A percentile compares a stretch with the other conserved stretches of the same genome.
Conservation (phyloP, 2,888 invertebrate species). For the Asteroscopus sphinx region DNA sequence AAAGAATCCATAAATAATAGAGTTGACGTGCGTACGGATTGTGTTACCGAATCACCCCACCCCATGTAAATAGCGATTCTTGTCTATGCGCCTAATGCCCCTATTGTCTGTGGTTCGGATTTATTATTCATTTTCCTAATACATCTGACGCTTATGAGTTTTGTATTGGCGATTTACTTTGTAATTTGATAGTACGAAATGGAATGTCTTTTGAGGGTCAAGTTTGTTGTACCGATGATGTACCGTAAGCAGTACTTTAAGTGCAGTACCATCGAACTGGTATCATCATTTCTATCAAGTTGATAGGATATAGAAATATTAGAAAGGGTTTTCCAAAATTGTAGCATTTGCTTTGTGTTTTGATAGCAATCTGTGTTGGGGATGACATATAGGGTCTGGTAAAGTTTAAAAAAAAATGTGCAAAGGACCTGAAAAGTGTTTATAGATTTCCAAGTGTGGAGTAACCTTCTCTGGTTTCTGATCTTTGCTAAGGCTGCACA, state of each 20-base stretch:
- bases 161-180: constrained; percentile 68
- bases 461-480: too few relatives aligned
- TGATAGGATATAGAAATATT: too few relatives aligned
- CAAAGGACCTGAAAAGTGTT: too few relatives aligned
- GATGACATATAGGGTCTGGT: too few relatives aligned
- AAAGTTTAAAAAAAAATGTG: too few relatives aligned
- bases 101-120: constrained; percentile 87
- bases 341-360: too few relatives aligned
- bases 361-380: too few relatives aligned
- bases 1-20: constrained; percentile 90
- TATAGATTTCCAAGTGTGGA: too few relatives aligned
- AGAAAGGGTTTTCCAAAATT: too few relatives aligned
- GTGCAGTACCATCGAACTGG: neutral
- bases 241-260: neutral
- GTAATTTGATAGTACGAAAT: constrained; percentile 51
- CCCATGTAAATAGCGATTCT: constrained; percentile 73
- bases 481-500: too few relatives aligned
- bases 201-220: constrained; percentile 31
- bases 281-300: too few relatives aligned
- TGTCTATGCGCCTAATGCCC: constrained; percentile 87
- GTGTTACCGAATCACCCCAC: constrained; percentile 78
- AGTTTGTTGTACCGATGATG: constrained; percentile 3
- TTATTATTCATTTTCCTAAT: constrained; percentile 88
- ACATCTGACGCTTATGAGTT: constrained; percentile 83
- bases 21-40: constrained; percentile 87